A percentile compares a stretch with the other conserved stretches of the same genome.
Evolutionary conservation across 2,113 vertebrate species (phyloP).

Genomic region (Pseudopodoces humilis): DNA sequence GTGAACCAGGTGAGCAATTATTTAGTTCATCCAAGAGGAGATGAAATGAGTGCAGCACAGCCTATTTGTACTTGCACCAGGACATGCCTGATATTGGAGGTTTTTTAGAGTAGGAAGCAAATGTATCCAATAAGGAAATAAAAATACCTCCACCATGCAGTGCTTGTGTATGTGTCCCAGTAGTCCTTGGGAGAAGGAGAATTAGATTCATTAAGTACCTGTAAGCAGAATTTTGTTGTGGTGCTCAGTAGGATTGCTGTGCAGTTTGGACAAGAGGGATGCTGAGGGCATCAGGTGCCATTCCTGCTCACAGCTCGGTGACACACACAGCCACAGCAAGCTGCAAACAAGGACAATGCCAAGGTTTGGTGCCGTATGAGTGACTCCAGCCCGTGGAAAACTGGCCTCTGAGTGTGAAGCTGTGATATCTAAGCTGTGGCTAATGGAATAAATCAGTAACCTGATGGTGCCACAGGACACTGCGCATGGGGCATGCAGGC

Average conservation of each 20-base stretch:
- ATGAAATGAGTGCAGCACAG: neutral
- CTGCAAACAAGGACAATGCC: neutral
- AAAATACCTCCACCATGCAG: neutral
- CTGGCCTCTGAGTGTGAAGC: neutral
- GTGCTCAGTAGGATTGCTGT: neutral
- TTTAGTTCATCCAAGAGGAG: neutral
- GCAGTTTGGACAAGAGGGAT: neutral
- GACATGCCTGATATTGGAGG: neutral
- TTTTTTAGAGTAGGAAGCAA: neutral
- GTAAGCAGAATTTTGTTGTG: neutral
- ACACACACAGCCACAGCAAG: fast-evolving
- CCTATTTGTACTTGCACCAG: neutral
- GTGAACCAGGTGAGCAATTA: neutral
- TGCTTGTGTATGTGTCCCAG: neutral
- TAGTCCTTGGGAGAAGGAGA: neutral
- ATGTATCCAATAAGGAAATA: neutral
- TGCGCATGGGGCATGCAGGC: neutral
- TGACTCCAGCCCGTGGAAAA: neutral
- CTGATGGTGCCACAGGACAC: neutral
- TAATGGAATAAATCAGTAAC: neutral
- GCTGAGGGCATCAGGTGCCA: neutral
- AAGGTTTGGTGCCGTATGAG: neutral
- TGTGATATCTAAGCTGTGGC: neutral
- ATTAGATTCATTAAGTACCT: too few relatives aligned
- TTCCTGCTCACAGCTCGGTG: fast-evolving